Conservation (phyloP, 1,140 invertebrate species). For the Trachymyrmex cornetzi region DNA sequence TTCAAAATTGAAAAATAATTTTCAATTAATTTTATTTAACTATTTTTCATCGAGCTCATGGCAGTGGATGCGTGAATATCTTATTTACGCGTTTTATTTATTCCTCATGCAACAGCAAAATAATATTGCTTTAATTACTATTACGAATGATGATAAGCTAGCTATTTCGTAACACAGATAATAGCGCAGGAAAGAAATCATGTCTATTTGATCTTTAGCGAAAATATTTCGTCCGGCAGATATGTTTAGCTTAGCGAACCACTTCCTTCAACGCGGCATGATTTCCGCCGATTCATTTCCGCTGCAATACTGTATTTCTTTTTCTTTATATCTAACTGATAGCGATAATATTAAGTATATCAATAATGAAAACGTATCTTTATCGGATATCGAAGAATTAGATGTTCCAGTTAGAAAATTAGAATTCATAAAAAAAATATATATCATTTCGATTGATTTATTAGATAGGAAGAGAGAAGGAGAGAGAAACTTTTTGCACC, state of each 20-base stretch:
- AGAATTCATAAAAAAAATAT: background rate
- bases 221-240: slow-evolving; percentile 15
- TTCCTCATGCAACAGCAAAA: slow-evolving; percentile 1
- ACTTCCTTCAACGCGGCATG: background rate
- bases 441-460: background rate
- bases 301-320: background rate
- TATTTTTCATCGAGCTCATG: background rate
- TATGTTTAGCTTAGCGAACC: slow-evolving; percentile 8
- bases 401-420: background rate
- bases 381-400: background rate
- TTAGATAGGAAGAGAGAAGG: background rate
- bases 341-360: slow-evolving; percentile 16
- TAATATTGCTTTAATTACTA: slow-evolving; percentile 25
- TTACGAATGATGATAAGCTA: slow-evolving; percentile 21
- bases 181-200: slow-evolving; percentile 22
- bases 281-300: slow-evolving; percentile 35
- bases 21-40: background rate
- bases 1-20: background rate
- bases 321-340: slow-evolving; percentile 17
- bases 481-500: background rate
- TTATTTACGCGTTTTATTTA: background rate
- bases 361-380: background rate
- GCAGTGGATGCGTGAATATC: background rate
- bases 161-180: slow-evolving; percentile 37
- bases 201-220: slow-evolving; percentile 23